Base-by-base conservation (phyloP, 92 coral and sea anemone species). In the Ricordea florida region DNA sequence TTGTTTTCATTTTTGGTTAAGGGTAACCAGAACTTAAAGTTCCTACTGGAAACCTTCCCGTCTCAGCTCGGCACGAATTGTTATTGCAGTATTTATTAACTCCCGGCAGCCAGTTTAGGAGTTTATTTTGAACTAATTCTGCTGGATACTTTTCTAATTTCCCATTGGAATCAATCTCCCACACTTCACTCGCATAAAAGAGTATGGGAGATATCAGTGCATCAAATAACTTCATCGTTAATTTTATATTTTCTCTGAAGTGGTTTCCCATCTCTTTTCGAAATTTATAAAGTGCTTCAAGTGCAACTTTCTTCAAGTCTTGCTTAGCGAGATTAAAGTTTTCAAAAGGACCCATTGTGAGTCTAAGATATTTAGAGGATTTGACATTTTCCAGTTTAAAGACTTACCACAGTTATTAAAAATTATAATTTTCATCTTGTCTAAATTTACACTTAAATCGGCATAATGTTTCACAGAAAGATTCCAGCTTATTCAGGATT, bases 21-120 rank as follows among this genome's bases (percentile, higher is more conserved):
- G 24, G 27, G 46, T 44, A 46, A 43, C 76, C 76, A 68, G 62
- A 45, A 68, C 76, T 68, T 49, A 47, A 68, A 46, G 13, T 23
- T 68, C 60, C 76, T 68, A 6, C 76, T 51, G 67, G 66, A 49
- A 32, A 69, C 35, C 77, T 48, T 16, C 77, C 77, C 25, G 61
- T 43, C 62, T 65, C 72, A n/a, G 77, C 38, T 59, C 67, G 28
- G 46, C 67, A 60, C 20, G 67, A 43, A 26, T 26, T 53, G 13
- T 36, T 53, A 27, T 53, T 72, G 79, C 79, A 72, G 32, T 72
- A 72, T 72, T 36, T 72, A 51, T 53, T 72, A 14, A 55, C 79
- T 13, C 80, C 80, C 16, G 41, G 34, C 24, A 57, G 71, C 80
- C 80, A 73, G 21, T 73, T 73, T 10, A 41, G 25, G 43, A 73